Base-by-base conservation (phyloP, 2,888 invertebrate genomes). In the Amiota mariae region DNA sequence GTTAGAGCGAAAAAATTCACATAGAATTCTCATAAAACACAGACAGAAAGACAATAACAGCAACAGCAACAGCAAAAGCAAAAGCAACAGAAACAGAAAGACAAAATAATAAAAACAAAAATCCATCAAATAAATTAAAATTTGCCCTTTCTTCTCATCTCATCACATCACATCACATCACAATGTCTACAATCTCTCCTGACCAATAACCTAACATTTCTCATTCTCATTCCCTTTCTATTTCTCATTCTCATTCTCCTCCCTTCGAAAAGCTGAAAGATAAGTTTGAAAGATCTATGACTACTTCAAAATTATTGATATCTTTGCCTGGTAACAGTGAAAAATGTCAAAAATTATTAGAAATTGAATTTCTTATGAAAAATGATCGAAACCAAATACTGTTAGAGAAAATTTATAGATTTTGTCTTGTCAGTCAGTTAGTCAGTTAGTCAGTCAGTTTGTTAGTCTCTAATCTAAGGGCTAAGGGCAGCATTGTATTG, bases 1-100 rank as follows among this genome's bases (percentile, higher is more conserved):
- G 36, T 36, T 36, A 36, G 36, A 36, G 36, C 36, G 36, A 36
- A 36, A 36, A 36, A 36, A 36, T 36, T 36, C 36, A 36, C 36
- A 36, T 36, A 59, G 18, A 59, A 59, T 18, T 59, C 59, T 59
- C 18, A 59, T 20, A 59, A 56, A 8, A 36, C 36, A 36, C 36
- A 56, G n/a, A n/a, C 56, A 56, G 13, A 56, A 73, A 74, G 72
- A 71, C 72, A 61, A 51, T n/a, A n/a, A n/a, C n/a, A 63, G 15
- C 46, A 61, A 71, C 36, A 66, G 47, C 11, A 72, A 67, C 1
- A 71, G 20, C 6, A 78, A 75, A 57, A 47, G 46, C 46, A n/a
- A 46, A 12, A n/a, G 12, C 46, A 61, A 71, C 36, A 66, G 47
- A 13, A 72, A 67, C 1, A 71, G n/a, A 78, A 75, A 57, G 20